Base-by-base conservation (phyloP, 53 echinoderm and acorn worm species). In the Patiria pectinifera region DNA sequence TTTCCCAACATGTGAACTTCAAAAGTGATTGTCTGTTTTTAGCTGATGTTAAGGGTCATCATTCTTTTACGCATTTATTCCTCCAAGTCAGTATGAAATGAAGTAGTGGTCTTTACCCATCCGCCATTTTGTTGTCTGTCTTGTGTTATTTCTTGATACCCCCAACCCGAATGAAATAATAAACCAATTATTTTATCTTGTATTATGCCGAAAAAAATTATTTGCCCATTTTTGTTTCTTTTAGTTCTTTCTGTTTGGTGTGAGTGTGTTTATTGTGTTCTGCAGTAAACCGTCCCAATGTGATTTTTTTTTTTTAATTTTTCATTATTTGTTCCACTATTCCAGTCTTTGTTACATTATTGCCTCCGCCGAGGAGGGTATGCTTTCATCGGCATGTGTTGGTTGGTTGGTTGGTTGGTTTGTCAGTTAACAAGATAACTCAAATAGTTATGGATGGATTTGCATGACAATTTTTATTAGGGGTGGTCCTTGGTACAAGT, bases 91-190 rank as follows among this genome's bases (percentile, higher is more conserved):
- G 10, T 66, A 66, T 18, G 66, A 53, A 53, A 69, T 23, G 24
- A 22, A 74, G 4, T 74, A 4, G 14, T 21, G 10, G n/a, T 74
- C 74, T 66, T 14, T 16, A 66, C 22, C n/a, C 0, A 0, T 18
- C 24, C 74, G 5, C 74, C 24, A 23, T 9, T 23, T 23, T 24
- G 66, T 18, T 66, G 14, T 14, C 66, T 66, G 66, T 80, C 21
- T 80, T 80, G 23, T 59, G 21, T 25, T 22, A 6, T 71, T n/a
- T 21, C 16, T 70, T 72, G 71, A 71, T 71, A 70, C 44, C 47
- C 25, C 16, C 8, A 47, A 43, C 15, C 86, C 86, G 43, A 86
- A 46, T 86, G 86, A 86, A 86, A 71, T 71, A 86, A 86, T 86
- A 86, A 86, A 86, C 71, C 48, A 71, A 71, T 86, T 43, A 86